Evolutionary conservation across 2,888 invertebrate species (phyloP).

Genomic region (Watsonalla cultraria): DNA sequence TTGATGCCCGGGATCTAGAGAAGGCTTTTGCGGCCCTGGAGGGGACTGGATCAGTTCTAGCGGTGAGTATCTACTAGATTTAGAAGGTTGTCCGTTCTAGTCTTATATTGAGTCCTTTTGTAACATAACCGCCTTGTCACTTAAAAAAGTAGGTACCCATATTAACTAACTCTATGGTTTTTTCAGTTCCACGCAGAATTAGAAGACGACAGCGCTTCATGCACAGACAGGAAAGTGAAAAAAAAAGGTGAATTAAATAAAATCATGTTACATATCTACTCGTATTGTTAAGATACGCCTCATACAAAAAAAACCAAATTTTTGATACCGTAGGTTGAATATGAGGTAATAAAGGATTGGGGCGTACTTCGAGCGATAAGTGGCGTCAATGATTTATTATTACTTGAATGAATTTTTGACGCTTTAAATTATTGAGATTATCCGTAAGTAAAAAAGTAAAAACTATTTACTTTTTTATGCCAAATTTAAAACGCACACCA

Average conservation of each 20-base stretch:
- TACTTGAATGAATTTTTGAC: too few relatives aligned
- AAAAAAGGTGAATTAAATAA: constrained; percentile 40
- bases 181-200: constrained; percentile 86
- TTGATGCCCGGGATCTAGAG: constrained; percentile 76
- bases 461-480: too few relatives aligned
- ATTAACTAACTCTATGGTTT: neutral
- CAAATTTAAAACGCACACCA: too few relatives aligned
- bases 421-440: too few relatives aligned
- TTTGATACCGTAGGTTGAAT: too few relatives aligned
- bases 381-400: too few relatives aligned
- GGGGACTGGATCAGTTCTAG: constrained; percentile 80
- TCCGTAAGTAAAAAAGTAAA: too few relatives aligned
- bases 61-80: constrained; percentile 63
- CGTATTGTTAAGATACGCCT: too few relatives aligned
- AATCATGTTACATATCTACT: neutral
- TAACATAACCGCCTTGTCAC: too few relatives aligned
- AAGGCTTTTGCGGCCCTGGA: constrained; percentile 78
- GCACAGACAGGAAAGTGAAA: constrained; percentile 34
- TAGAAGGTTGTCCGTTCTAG: neutral
- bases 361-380: too few relatives aligned
- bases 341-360: too few relatives aligned
- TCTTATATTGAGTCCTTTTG: neutral
- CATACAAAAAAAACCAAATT: neutral
- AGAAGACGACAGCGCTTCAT: constrained; percentile 49
- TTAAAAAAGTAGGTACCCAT: neutral